These are phyloP conservation scores for Rallus crepitans DNA, from an alignment of 2,797 vertebrate genomes.

Conservation along the genomic window DNA sequence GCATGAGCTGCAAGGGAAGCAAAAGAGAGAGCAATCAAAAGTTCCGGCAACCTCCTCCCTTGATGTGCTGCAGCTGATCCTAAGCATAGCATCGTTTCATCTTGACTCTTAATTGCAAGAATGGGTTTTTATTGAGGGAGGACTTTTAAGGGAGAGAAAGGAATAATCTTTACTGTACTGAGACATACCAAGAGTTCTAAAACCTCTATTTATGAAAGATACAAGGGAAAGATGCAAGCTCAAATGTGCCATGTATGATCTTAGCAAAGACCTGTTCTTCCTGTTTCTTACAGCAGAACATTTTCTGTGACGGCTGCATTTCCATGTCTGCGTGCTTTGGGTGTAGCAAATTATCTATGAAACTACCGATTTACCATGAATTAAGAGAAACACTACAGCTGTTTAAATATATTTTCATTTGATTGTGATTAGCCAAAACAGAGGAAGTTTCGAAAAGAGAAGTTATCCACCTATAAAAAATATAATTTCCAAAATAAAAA, in stretches of 20 bases:
- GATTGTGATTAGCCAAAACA: slow-evolving; percentile 10
- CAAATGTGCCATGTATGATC: not conserved
- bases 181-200: not conserved
- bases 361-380: slow-evolving; percentile 9
- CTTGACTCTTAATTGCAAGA: not conserved
- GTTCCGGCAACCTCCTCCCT: not conserved
- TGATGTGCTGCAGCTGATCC: not conserved
- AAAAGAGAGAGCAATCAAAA: not conserved
- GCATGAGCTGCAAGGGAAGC: not conserved
- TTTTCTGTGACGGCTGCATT: not conserved
- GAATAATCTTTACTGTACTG: not conserved
- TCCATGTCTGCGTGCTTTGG: not conserved
- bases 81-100: not conserved
- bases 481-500: not conserved
- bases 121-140: not conserved
- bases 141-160: not conserved
- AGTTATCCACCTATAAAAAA: not conserved
- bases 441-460: not conserved
- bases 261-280: not conserved
- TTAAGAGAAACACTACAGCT: not conserved
- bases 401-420: slow-evolving; percentile 24
- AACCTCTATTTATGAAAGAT: not conserved
- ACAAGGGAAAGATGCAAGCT: not conserved
- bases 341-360: not conserved
- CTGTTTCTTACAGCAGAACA: not conserved